Conservation (phyloP, 2,888 invertebrate genomes). For the Philereme transversata region DNA sequence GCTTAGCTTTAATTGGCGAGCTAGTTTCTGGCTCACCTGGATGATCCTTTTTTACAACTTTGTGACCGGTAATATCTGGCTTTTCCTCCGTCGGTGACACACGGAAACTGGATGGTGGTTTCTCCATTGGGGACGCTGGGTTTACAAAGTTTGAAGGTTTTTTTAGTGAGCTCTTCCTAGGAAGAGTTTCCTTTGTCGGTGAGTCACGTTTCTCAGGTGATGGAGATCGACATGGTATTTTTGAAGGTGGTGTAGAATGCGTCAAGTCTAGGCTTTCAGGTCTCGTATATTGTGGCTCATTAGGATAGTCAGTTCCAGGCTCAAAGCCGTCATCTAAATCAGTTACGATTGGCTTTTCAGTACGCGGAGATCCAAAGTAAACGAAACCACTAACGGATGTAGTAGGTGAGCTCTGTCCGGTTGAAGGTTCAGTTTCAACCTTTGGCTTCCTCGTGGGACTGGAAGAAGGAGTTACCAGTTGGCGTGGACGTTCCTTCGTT, state of each 20-base stretch:
- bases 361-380: conserved; percentile 66
- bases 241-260: conserved; percentile 65
- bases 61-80: conserved; percentile 50
- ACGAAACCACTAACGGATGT: conserved; percentile 83
- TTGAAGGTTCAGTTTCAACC: conserved; percentile 64
- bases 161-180: conserved; percentile 77
- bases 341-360: conserved; percentile 59
- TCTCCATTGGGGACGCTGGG: conserved; percentile 63
- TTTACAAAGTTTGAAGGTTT: conserved; percentile 60
- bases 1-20: conserved; percentile 72
- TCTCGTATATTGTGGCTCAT: conserved; percentile 44
- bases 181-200: conserved; percentile 63
- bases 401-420: conserved; percentile 81
- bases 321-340: conserved; percentile 67
- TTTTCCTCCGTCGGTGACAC: conserved; percentile 66
- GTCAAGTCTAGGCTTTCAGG: conserved; percentile 50
- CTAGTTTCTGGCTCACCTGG: conserved; percentile 49
- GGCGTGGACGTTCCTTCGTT: conserved; percentile 62
- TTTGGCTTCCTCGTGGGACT: conserved; percentile 77
- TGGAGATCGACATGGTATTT: conserved; percentile 72
- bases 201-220: conserved; percentile 63
- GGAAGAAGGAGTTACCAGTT: conserved; percentile 75
- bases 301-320: conserved; percentile 44
- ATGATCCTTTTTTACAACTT: conserved; percentile 58
- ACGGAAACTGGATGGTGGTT: conserved; percentile 69